These are phyloP conservation scores for Bombyx huttoni DNA, from an alignment of 2,888 invertebrate genomes.

Conservation along the genomic window DNA sequence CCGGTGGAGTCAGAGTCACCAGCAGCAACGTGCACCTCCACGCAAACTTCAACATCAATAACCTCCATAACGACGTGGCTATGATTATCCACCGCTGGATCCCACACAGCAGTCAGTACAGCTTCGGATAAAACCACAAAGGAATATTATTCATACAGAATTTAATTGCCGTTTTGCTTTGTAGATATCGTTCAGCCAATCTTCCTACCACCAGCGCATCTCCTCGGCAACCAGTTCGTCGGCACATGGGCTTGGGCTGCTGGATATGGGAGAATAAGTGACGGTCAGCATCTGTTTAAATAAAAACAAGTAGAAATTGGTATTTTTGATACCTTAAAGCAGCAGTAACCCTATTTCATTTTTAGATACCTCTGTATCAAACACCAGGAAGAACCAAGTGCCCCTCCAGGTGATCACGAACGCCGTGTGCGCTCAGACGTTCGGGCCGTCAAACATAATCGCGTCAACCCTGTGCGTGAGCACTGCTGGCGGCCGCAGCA, in stretches of 20 bases:
- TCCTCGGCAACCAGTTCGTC: neutral
- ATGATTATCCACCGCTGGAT: conserved; percentile 14
- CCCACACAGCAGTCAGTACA: conserved; percentile 21
- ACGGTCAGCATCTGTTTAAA: neutral
- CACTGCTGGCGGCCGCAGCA: conserved; percentile 27
- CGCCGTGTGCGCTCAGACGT: conserved; percentile 27
- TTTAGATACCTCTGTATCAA: too few species aligned
- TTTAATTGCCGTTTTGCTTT: neutral
- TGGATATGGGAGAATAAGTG: neutral
- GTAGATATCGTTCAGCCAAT: neutral
- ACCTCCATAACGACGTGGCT: conserved; percentile 22
- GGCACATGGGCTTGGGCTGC: neutral
- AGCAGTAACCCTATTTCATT: too few species aligned
- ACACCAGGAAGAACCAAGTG: conserved; percentile 33
- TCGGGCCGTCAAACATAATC: conserved; percentile 17
- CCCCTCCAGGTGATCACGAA: conserved; percentile 45
- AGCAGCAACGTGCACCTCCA: conserved; percentile 19
- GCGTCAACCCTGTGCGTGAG: conserved; percentile 35
- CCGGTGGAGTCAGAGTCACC: conserved; percentile 19
- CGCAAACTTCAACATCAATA: conserved; percentile 13
- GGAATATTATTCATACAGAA: too few species aligned
- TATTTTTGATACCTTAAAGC: too few species aligned
- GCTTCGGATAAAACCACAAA: too few species aligned
- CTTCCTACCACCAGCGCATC: neutral
- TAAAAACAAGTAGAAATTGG: too few species aligned